A percentile compares a stretch with the other conserved stretches of the same genome.
phyloP scores from a whole-genome alignment of 2,113 vertebrate genomes.

The Hymenochirus boettgeri region DNA sequence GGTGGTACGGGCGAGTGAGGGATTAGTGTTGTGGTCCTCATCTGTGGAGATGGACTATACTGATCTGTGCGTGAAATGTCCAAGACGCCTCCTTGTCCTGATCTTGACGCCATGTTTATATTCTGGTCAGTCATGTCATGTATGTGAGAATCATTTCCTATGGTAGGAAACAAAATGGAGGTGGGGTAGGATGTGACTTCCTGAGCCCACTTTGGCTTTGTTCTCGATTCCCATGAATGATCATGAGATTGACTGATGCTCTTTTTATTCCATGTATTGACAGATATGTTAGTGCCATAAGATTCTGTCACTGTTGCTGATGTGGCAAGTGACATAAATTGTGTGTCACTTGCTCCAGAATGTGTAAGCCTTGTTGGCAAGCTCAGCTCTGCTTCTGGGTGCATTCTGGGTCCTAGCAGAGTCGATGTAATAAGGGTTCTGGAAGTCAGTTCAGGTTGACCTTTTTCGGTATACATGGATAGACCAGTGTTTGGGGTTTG shows the following conservation, averaged over 20 bases:
- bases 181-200: not conserved
- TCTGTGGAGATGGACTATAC: not conserved
- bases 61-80: not conserved
- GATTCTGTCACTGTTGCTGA: not conserved
- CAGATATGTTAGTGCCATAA: not conserved
- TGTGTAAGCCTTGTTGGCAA: not conserved
- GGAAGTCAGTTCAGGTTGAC: too few species aligned
- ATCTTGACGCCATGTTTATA: not conserved
- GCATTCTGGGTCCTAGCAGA: too few species aligned
- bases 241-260: not conserved
- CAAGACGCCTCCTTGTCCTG: not conserved
- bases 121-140: not conserved
- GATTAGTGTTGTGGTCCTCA: slow-evolving; percentile 2
- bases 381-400: too few species aligned
- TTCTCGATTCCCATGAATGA: not conserved
- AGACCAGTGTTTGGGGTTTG: too few species aligned
- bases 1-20: slow-evolving; percentile 17
- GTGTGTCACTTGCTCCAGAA: not conserved
- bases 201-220: not conserved
- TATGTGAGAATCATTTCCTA: not conserved
- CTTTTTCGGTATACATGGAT: too few species aligned
- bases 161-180: not conserved
- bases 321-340: not conserved
- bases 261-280: not conserved
- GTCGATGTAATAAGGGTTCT: too few species aligned